Evolutionary conservation across 2,113 vertebrate genomes (phyloP), one percentile per base, ranked within the genome.

Genomic region (Megaceryle maxima): DNA sequence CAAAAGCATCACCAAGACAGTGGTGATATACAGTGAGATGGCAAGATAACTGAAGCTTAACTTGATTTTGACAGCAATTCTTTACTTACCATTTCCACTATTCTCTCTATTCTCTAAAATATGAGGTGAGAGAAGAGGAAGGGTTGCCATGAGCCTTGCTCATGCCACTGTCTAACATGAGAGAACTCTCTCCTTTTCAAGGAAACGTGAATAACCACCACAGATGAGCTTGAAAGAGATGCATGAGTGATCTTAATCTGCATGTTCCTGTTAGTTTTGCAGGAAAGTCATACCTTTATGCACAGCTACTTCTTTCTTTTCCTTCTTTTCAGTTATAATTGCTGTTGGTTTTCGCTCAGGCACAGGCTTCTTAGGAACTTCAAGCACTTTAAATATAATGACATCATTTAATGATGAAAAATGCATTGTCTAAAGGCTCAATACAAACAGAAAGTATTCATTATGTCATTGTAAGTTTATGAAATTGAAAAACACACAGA

Each of bases 231-330:
- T 60, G 68, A 88, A 80, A 43, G 4, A 62, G 8, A 39, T 39
- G 10, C 10, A n/a, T 55, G 9, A 73, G 19, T 69, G 13, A 72
- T 35, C 7, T 84, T 51, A 73, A 72, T 25, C 50, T 74, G 25
- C 26, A 31, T 26, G 10, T 46, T 79, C 12, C 26, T 70, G 10
- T 68, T 75, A 78, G 9, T 81, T 91, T 74, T 87, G 35, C 35
- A 51, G 35, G n/a, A 29, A 95, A 81, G 22, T 73, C 97, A 94
- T 99, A 99, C 99, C 99, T 99, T 98, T 97, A 85, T 92, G 88
- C 74, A 96, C 84, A 7, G 95, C 87, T 43, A 92, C 89, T 97
- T 98, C 97, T 92, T 98, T 98, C 97, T 97, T 97, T 91, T 90
- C 96, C 88, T 98, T 98, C 92, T 89, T 98, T 82, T 98, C 98